These are phyloP conservation scores for Fulmarus glacialis DNA, from an alignment of 2,113 vertebrate genomes.

Conservation along the genomic window DNA sequence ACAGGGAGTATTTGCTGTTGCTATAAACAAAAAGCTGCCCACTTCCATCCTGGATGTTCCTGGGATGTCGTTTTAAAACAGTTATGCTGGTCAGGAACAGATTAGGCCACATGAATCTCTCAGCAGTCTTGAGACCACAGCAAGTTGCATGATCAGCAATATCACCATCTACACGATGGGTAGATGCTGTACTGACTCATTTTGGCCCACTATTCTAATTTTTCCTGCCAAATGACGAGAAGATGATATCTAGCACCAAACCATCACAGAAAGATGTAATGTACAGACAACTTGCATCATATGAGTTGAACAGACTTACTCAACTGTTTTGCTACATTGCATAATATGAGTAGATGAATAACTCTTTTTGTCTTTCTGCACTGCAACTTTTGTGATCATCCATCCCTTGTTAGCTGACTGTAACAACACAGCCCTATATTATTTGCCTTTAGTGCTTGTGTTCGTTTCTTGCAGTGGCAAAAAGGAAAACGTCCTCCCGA, in stretches of 20 bases:
- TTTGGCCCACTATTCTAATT: not conserved
- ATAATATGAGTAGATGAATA: not conserved
- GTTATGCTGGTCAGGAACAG: slow-evolving; percentile 28
- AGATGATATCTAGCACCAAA: slow-evolving; percentile 33
- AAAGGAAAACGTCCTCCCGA: not conserved
- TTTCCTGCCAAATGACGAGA: not conserved
- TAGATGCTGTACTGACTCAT: not conserved
- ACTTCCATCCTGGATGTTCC: slow-evolving; percentile 56
- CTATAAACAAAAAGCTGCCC: slow-evolving; percentile 62
- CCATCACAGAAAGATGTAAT: not conserved
- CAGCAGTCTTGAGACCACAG: not conserved
- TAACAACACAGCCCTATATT: not conserved
- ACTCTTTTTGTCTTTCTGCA: not conserved
- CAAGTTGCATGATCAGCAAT: not conserved
- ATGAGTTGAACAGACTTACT: not conserved
- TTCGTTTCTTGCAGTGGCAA: not conserved
- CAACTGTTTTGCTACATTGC: slow-evolving; percentile 29
- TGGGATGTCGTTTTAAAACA: slow-evolving; percentile 27
- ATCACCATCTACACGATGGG: not conserved
- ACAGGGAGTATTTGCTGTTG: slow-evolving; percentile 61
- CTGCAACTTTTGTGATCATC: not conserved
- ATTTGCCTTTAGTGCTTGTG: not conserved
- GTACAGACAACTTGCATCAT: not conserved
- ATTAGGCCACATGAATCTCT: not conserved
- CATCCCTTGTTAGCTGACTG: not conserved